phyloP scores from a whole-genome alignment of 2,113 vertebrate species.

The Theristicus caerulescens region DNA sequence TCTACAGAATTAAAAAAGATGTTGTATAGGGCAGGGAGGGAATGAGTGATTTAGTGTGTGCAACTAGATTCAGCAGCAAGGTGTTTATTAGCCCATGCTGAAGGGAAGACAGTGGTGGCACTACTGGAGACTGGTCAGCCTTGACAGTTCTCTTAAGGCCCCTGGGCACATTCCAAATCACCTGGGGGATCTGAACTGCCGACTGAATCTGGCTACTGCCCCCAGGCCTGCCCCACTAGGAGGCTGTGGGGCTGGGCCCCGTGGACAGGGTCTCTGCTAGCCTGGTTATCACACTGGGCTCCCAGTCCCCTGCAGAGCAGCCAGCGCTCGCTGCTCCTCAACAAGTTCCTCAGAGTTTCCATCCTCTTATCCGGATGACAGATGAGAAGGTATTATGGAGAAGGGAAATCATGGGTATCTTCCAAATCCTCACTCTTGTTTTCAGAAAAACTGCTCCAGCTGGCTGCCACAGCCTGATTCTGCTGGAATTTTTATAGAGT shows the following conservation, averaged over 20 bases:
- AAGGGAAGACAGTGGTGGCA: background rate
- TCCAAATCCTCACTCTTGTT: background rate
- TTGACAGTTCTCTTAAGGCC: background rate
- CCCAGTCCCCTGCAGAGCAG: background rate
- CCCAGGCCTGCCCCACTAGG: accelerated
- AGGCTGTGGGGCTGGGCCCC: background rate
- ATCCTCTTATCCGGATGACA: background rate
- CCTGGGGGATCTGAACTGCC: accelerated
- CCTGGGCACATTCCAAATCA: background rate
- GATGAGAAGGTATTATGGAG: background rate
- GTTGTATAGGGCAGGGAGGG: accelerated
- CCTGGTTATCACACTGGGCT: background rate
- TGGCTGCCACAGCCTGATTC: background rate
- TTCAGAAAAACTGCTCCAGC: background rate
- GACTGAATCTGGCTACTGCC: background rate
- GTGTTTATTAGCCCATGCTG: background rate
- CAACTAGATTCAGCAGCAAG: background rate
- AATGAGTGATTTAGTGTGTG: background rate
- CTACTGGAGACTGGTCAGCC: background rate
- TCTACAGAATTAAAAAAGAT: accelerated
- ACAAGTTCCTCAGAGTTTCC: background rate
- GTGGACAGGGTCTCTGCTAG: background rate
- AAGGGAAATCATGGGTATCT: background rate
- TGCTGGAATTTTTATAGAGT: background rate
- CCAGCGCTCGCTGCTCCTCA: accelerated